Percentiles rank a stretch among this genome's conserved stretches.
These are phyloP conservation scores for Drosophila ochracea DNA, from an alignment of 2,888 invertebrate species.

Conservation along the genomic window DNA sequence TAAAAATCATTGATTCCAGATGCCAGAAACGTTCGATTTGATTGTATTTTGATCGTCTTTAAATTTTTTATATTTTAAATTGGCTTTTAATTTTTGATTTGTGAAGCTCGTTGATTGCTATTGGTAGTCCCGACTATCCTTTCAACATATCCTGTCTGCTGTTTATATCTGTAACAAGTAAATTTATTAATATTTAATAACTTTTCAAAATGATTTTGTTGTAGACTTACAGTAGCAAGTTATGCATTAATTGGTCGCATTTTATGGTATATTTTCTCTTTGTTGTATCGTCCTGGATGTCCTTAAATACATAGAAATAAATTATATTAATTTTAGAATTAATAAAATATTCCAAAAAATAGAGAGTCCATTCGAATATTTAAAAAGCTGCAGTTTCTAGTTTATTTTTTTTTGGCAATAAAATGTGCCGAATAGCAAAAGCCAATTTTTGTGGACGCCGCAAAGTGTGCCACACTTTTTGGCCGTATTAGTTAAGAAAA, in stretches of 20 bases:
- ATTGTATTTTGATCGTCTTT: not conserved
- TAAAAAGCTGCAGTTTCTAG: not conserved
- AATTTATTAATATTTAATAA: not conserved
- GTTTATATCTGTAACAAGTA: constrained; percentile 21
- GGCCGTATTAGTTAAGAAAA: not conserved
- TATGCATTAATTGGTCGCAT: not conserved
- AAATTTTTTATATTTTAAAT: not conserved
- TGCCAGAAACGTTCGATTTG: constrained; percentile 25
- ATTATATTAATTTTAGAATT: not conserved
- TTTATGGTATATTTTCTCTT: not conserved
- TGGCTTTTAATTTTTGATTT: not conserved
- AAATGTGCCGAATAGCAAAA: not conserved
- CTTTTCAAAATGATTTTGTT: not conserved
- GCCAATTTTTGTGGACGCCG: not conserved
- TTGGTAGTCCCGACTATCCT: not conserved
- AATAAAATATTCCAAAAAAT: not conserved
- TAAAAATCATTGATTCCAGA: constrained; percentile 37
- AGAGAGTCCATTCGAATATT: not conserved
- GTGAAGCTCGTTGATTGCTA: too few species aligned
- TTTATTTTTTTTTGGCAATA: not conserved
- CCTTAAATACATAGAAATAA: not conserved
- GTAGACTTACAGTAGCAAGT: constrained; percentile 4
- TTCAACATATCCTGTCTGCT: not conserved
- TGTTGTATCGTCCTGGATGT: not conserved
- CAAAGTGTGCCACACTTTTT: constrained; percentile 21